phyloP scores from a whole-genome alignment of 2,888 invertebrate genomes.

The Luperina nickerlii region DNA sequence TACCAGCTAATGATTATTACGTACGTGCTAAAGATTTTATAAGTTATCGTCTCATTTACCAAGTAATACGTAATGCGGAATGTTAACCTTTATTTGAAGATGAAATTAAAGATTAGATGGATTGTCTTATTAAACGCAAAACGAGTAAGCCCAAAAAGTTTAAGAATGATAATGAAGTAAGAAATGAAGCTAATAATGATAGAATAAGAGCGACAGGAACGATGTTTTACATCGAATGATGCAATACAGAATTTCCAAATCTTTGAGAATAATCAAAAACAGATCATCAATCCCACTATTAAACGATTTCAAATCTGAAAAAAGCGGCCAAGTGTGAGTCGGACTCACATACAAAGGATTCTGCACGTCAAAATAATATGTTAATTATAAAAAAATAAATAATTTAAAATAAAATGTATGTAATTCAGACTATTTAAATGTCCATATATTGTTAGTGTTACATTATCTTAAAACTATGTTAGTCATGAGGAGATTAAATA shows the following conservation, averaged over 20 bases:
- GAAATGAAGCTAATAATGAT: neutral
- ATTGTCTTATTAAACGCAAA: neutral
- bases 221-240: neutral
- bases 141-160: neutral
- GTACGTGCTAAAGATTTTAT: conserved; percentile 5
- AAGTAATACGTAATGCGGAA: conserved; percentile 3
- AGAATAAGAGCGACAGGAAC: neutral
- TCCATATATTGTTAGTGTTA: no score
- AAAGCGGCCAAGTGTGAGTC: neutral
- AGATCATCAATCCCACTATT: neutral
- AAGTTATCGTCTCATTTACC: conserved; percentile 16
- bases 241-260: neutral
- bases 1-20: conserved; percentile 13
- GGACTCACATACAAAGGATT: no score
- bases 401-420: no score
- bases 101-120: neutral
- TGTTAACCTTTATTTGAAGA: neutral
- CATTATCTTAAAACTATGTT: no score
- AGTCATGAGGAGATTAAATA: no score
- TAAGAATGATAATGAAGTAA: neutral
- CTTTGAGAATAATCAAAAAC: neutral
- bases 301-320: conserved; percentile 10
- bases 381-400: no score
- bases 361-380: no score
- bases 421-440: no score